phyloP scores from a whole-genome alignment of 2,797 vertebrate genomes.

The Chloroceryle amazona region DNA sequence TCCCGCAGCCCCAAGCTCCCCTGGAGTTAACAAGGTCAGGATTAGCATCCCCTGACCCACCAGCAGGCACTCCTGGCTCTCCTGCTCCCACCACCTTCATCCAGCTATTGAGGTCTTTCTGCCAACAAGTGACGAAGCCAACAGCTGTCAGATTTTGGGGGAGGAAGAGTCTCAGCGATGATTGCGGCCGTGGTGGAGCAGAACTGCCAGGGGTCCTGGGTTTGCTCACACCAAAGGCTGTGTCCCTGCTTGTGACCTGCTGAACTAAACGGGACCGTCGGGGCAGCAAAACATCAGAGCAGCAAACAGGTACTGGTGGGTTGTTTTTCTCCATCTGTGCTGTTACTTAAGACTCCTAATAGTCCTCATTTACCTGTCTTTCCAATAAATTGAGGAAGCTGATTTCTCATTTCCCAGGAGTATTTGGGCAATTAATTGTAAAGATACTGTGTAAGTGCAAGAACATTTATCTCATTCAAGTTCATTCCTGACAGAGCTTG shows the following conservation, averaged over 20 bases:
- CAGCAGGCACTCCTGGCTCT: background rate
- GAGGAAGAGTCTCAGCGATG: accelerated
- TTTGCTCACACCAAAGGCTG: accelerated
- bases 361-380: background rate
- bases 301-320: background rate
- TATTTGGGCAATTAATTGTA: background rate
- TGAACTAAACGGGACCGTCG: accelerated
- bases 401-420: background rate
- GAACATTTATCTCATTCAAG: background rate
- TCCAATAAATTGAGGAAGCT: background rate
- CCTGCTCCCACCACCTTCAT: background rate
- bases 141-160: accelerated
- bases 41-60: background rate
- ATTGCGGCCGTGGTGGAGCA: accelerated
- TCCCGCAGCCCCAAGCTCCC: background rate
- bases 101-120: background rate
- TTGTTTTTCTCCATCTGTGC: background rate
- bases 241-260: background rate
- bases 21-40: background rate
- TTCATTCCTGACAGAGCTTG: background rate
- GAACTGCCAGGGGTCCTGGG: background rate
- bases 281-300: background rate
- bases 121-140: accelerated
- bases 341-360: background rate
- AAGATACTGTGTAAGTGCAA: background rate